Evolutionary conservation across 2,888 invertebrate genomes (phyloP).

Genomic region (Scaptomyza reducta): DNA sequence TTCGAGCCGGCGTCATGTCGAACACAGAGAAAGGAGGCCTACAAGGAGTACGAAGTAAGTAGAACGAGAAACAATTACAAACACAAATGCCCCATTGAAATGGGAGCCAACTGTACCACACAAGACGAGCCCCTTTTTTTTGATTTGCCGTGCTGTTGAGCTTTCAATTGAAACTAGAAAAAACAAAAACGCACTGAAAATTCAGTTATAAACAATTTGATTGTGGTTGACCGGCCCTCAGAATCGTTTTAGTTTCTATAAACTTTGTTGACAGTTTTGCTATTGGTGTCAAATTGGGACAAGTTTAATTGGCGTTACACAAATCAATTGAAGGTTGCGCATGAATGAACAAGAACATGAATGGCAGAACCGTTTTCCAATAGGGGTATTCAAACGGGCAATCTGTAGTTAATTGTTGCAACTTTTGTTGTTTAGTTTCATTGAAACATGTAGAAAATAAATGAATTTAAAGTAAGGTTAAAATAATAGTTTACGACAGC

Average conservation of each 20-base stretch:
- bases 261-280: slow-evolving; percentile 37
- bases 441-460: neutral
- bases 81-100: neutral
- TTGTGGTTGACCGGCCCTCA: slow-evolving; percentile 32
- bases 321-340: slow-evolving; percentile 62
- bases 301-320: slow-evolving; percentile 66
- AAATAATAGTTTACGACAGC: neutral
- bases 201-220: slow-evolving; percentile 61
- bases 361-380: neutral
- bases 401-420: slow-evolving; percentile 2
- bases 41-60: slow-evolving; percentile 81
- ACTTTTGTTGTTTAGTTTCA: neutral
- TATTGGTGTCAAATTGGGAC: slow-evolving; percentile 61
- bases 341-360: slow-evolving; percentile 23
- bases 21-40: slow-evolving; percentile 81
- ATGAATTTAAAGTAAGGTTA: neutral
- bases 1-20: slow-evolving; percentile 71
- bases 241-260: slow-evolving; percentile 13
- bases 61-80: slow-evolving; percentile 13
- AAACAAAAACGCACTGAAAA: slow-evolving; percentile 43
- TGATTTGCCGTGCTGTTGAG: neutral
- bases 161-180: slow-evolving; percentile 27
- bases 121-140: slow-evolving; percentile 49
- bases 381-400: slow-evolving; percentile 1
- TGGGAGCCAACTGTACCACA: slow-evolving; percentile 21